Evolutionary conservation across 2,113 vertebrate species (phyloP), one percentile per base, ranked within the genome.

Genomic region (Callorhinus ursinus): DNA sequence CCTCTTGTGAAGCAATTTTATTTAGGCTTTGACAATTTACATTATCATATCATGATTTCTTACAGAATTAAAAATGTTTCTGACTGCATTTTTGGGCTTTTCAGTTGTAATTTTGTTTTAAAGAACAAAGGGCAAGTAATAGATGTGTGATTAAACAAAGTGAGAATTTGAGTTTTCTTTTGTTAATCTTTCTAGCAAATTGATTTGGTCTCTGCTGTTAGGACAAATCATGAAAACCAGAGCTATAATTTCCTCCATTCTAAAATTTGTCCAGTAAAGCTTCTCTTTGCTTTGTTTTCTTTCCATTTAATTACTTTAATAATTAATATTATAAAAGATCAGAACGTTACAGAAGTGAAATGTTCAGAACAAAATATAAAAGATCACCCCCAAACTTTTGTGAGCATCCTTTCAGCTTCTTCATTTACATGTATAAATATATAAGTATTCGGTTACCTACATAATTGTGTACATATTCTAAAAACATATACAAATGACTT

Each of bases 91-190:
- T 81, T 87, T 7, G 42, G 74, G 8, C 15, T 77, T 26, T 65
- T 92, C 39, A 79, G 33, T 88, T 94, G 79, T 18, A 76, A 42
- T 87, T 90, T 71, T 96, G 6, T 96, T 89, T 79, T 79, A 85
- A 81, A 85, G 61, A 92, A 83, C 65, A 88, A 91, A 76, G 28
- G n/a, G 2, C 22, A 82, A 63, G 77, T 85, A 93, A 4, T 53
- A 88, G 7, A 51, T 80, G 57, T 19, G 4, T 91, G 22, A 71
- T 93, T 89, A 91, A 76, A 90, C 33, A 88, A 84, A 81, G 24
- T 59, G 61, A 90, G 5, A 92, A 80, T 51, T 72, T 88, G 53
- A 77, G 11, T 89, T 96, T 80, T 71, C 33, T 93, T 93, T 81
- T 16, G 77, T 81, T 92, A 81, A 26, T 81, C 7, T 65, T 85